Evolutionary conservation across 2,888 invertebrate genomes (phyloP).

Genomic region (Cerastoderma edule): DNA sequence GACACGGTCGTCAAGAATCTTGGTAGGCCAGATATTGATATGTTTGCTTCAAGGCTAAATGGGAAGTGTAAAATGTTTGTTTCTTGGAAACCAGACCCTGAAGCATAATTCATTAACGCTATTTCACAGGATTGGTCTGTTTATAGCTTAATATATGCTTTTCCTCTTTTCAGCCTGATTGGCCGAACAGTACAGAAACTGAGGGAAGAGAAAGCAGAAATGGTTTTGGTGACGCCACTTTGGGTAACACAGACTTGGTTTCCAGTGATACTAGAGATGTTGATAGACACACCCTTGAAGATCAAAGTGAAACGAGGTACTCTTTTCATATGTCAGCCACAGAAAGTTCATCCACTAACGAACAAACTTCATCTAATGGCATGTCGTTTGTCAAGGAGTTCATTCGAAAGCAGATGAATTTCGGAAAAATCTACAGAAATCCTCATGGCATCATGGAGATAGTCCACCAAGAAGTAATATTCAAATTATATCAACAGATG

Average conservation of each 20-base stretch:
- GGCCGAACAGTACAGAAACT: constrained; percentile 33
- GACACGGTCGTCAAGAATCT: too few species aligned
- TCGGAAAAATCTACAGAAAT: constrained; percentile 34
- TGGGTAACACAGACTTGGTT: constrained; percentile 50
- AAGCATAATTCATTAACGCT: constrained; percentile 31
- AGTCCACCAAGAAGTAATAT: constrained; percentile 51
- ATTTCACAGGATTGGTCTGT: constrained; percentile 28
- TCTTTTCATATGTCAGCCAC: not conserved
- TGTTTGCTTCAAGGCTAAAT: constrained; percentile 46
- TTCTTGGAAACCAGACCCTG: constrained; percentile 40
- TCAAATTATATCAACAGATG: constrained; percentile 49
- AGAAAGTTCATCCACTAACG: constrained; percentile 27
- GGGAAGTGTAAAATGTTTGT: constrained; percentile 11
- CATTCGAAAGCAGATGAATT: constrained; percentile 36
- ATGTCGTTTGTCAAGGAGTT: constrained; percentile 42
- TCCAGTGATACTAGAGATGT: constrained; percentile 13
- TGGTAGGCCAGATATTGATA: constrained; percentile 35
- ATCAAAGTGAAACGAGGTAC: constrained; percentile 9
- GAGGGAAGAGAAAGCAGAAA: constrained; percentile 10
- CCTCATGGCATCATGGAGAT: constrained; percentile 53
- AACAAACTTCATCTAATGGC: constrained; percentile 35
- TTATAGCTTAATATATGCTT: constrained; percentile 27
- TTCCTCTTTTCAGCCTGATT: constrained; percentile 59
- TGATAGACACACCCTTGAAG: constrained; percentile 34
- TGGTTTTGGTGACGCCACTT: constrained; percentile 31